phyloP scores from a whole-genome alignment of 2,797 vertebrate genomes.

The Pangasius sanitwongsei region DNA sequence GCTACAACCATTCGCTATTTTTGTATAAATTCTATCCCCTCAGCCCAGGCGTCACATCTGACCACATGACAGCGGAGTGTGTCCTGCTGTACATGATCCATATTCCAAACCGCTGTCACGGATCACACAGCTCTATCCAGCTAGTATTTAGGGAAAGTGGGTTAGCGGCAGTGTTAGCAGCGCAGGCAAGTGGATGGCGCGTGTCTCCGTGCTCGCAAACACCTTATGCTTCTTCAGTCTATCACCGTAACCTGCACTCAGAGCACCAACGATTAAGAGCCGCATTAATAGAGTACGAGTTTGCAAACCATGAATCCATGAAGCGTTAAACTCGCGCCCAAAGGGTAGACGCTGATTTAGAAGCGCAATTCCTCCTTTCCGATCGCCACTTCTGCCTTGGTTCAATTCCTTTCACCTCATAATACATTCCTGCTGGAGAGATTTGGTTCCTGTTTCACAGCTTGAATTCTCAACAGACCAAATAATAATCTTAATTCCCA shows the following conservation, averaged over 20 bases:
- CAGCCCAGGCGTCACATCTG: background rate
- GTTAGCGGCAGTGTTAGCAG: conserved; percentile 25
- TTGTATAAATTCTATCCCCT: background rate
- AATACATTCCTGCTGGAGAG: background rate
- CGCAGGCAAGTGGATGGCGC: background rate
- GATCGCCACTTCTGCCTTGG: background rate
- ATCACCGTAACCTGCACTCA: background rate
- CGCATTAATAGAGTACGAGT: no score
- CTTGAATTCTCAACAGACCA: background rate
- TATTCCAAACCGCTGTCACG: background rate
- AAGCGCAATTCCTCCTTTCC: background rate
- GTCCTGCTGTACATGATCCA: conserved; percentile 27
- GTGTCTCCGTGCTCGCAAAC: background rate
- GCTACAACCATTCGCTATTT: background rate
- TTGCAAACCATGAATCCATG: background rate
- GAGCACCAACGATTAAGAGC: no score
- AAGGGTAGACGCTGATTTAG: background rate
- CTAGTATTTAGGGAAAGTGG: conserved; percentile 35
- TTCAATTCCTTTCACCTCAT: background rate
- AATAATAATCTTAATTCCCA: background rate
- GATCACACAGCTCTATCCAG: conserved; percentile 4
- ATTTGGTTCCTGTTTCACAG: background rate
- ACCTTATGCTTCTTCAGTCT: background rate
- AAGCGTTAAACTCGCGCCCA: background rate
- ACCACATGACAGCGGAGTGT: background rate